Base-by-base conservation (phyloP, 2,888 invertebrate genomes). In the Ptycholaimellus sp. region DNA sequence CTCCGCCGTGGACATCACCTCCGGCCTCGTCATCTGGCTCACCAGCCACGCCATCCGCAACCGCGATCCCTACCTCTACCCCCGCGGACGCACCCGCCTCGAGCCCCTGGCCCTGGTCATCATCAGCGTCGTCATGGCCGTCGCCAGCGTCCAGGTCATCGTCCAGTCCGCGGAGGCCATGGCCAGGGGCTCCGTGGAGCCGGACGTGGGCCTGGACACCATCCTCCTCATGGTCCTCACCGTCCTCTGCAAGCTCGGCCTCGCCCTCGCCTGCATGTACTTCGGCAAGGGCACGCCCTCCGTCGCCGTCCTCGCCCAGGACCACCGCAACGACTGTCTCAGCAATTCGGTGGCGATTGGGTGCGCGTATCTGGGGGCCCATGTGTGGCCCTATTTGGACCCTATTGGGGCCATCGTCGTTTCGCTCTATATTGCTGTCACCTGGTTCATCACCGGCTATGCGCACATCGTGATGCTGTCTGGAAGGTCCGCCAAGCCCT, bases 251-350 rank as follows among this genome's bases (percentile, higher is more conserved):
- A 57, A 57, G 40, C 36, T 46, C 23, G 32, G 40, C 1, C 45
- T 56, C n/a, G 46, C 46, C 42, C 22, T 49, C 2, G 40, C 59
- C 18, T 44, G 54, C 40, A 58, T 56, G 40, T 45, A 52, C 29
- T 48, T 45, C 30, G 46, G 53, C 17, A 45, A 46, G 2, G 49
- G 53, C 25, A n/a, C n/a, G n/a, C 49, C 59, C 1, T 56, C 56
- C 1, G 52, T 60, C 3, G 49, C 52, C 33, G 61, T 62, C 1
- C 48, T 65, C 18, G 56, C 62, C 2, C 58, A 58, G 46, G 65
- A 66, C 44, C 65, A 66, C 42, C 48, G 64, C 6, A 65, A 65
- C 44, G 65, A 65, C 41, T 59, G 63, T 17, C 32, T 65, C 23
- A 63, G 62, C 9, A 65, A 66, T 43, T 42, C 52, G n/a, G 53